phyloP scores from a whole-genome alignment of 2,888 invertebrate species.

The Leptopterna dolabrata region DNA sequence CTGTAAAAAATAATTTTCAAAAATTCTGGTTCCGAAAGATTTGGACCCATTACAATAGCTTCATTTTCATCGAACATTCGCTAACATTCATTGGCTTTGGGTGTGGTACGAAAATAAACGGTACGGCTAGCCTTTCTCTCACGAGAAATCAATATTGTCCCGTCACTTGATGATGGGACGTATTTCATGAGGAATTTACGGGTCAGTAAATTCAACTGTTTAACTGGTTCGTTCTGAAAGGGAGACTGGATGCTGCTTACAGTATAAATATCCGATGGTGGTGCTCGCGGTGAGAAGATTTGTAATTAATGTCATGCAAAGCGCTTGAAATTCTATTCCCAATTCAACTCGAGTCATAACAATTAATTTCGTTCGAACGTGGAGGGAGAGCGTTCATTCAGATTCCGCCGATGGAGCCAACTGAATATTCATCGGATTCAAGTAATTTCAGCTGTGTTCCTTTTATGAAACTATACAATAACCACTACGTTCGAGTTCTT shows the following conservation, averaged over 20 bases:
- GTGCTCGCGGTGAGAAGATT: constrained; percentile 3
- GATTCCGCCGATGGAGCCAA: neutral
- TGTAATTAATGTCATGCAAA: neutral
- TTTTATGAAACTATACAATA: too few relatives aligned
- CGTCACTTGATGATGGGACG: neutral
- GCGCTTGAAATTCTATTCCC: neutral
- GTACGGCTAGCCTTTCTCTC: too few relatives aligned
- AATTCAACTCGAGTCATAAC: neutral
- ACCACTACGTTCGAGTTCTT: too few relatives aligned
- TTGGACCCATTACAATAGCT: too few relatives aligned
- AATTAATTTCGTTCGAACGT: neutral
- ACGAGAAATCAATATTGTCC: neutral
- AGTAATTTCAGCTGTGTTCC: too few relatives aligned
- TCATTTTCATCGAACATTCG: too few relatives aligned
- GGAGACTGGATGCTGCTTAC: neutral
- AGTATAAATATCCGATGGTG: constrained; percentile 2
- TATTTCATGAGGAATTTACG: neutral
- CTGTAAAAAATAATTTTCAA: too few relatives aligned
- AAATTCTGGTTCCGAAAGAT: too few relatives aligned
- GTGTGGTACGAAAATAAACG: too few relatives aligned
- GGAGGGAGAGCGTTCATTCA: neutral
- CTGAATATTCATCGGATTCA: too few relatives aligned
- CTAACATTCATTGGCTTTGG: too few relatives aligned
- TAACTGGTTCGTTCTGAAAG: neutral
- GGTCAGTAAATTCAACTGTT: neutral